Evolutionary conservation across 2,888 invertebrate species (phyloP).

Genomic region (Pristionchus entomophagus): DNA sequence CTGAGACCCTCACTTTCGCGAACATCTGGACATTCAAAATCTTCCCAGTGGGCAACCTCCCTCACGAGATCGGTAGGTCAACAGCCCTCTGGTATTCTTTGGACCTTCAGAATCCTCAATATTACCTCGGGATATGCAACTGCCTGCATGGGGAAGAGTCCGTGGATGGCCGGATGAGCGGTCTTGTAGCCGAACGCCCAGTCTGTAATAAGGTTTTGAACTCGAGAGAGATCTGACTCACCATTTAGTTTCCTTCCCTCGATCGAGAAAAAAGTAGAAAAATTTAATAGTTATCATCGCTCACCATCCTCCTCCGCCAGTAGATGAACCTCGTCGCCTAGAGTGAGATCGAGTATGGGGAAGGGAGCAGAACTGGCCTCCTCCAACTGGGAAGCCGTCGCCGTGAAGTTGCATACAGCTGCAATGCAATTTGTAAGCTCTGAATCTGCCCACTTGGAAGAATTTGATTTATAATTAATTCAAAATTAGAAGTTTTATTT

Average conservation of each 20-base stretch:
- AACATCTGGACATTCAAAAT: no score
- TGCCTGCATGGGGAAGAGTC: slow-evolving; percentile 49
- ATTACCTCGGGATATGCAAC: slow-evolving; percentile 48
- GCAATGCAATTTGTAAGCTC: not conserved
- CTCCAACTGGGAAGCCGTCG: not conserved
- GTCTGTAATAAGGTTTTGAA: not conserved
- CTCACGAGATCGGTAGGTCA: no score
- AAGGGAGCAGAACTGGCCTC: slow-evolving; percentile 21
- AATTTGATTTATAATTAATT: no score
- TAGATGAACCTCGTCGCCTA: slow-evolving; percentile 51
- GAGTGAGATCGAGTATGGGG: slow-evolving; percentile 48
- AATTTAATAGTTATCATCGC: not conserved
- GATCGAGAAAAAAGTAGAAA: not conserved
- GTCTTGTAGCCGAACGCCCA: slow-evolving; percentile 51
- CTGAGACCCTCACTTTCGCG: no score
- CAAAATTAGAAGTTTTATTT: no score
- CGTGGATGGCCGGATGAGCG: slow-evolving; percentile 24
- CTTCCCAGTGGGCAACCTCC: no score
- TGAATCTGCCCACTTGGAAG: no score
- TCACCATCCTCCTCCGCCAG: slow-evolving; percentile 51
- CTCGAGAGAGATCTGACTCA: no score
- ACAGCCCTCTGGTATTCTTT: no score
- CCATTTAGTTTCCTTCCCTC: no score
- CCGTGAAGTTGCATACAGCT: slow-evolving; percentile 41
- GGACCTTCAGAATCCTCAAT: no score